Evolutionary conservation across 2,797 vertebrate species (phyloP), one percentile per base, ranked within the genome.

Genomic region (Neopelma chrysocephalum): DNA sequence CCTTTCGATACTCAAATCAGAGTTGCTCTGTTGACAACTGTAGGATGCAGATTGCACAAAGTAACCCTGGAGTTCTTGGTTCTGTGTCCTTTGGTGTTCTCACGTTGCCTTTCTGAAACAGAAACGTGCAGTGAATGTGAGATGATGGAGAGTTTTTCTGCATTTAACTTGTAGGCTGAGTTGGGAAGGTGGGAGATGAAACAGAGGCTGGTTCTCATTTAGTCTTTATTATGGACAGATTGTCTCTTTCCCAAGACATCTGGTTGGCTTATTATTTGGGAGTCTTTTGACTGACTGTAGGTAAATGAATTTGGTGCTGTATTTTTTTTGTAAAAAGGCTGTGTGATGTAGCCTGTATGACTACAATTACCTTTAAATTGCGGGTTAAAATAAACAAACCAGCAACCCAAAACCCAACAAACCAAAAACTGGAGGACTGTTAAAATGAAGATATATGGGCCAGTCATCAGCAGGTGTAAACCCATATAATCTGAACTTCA

Each of bases 91-190:
- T 26, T 61, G 45, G 23, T 61, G 34, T 62, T 92, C 60, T 62
- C 9, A 4, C 23, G 64, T 58, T 23, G 61, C 65, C n/a, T 87
- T 87, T 69, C 96, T 96, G 93, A 86, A 96, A 96, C 21, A 91
- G 75, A 94, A 95, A 83, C 20, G n/a, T 2, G 4, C 6, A 57
- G 15, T 56, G 42, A 85, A 70, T 2, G 4, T 54, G 23, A 78
- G 32, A 80, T 40, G 21, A 54, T 36, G 57, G 40, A 61, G 34
- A 18, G 18, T 15, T 76, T 50, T 36, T 75, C 31, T 69, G 43
- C 8, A 4, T 57, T 91, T 90, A 80, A 23, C 10, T 9, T 0
- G 0, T 29, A 10, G 11, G 12, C 22, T 60, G 69, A 78, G 32
- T 29, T 40, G 64, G 60, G 51, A 91, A 82, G 32, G 8, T 54